Evolutionary conservation across 2,888 invertebrate species (phyloP).

Genomic region (Caenorhabditis becei): DNA sequence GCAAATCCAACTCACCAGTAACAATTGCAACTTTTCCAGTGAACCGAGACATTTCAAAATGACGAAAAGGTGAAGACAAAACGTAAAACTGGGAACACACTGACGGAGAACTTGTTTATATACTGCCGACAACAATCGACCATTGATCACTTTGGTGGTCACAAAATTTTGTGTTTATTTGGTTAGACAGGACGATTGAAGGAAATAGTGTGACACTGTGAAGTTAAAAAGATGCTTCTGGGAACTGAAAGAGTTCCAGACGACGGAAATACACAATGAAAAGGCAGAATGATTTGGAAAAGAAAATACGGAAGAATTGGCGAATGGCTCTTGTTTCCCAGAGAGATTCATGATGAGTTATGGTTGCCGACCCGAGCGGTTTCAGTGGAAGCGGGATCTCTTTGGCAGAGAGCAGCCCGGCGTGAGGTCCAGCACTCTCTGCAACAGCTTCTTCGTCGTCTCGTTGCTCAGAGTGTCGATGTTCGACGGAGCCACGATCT

Average conservation of each 20-base stretch:
- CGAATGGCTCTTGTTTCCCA: too few species aligned
- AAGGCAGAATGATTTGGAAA: neutral
- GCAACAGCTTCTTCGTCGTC: neutral
- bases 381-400: neutral
- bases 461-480: too few species aligned
- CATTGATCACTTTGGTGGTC: neutral
- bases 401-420: neutral
- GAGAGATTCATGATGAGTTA: too few species aligned
- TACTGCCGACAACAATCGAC: neutral
- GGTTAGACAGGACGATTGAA: neutral
- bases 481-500: neutral
- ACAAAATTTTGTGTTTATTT: slow-evolving; percentile 7
- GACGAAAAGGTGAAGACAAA: neutral
- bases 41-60: slow-evolving; percentile 3
- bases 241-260: too few species aligned
- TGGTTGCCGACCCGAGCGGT: too few species aligned
- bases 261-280: too few species aligned
- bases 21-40: slow-evolving; percentile 9
- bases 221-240: too few species aligned
- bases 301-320: too few species aligned
- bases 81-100: neutral
- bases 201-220: too few species aligned
- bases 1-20: slow-evolving; percentile 1
- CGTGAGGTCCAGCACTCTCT: neutral
- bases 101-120: neutral